Conservation (phyloP, 2,113 vertebrate species). For the Oxygymnocypris stewartii region DNA sequence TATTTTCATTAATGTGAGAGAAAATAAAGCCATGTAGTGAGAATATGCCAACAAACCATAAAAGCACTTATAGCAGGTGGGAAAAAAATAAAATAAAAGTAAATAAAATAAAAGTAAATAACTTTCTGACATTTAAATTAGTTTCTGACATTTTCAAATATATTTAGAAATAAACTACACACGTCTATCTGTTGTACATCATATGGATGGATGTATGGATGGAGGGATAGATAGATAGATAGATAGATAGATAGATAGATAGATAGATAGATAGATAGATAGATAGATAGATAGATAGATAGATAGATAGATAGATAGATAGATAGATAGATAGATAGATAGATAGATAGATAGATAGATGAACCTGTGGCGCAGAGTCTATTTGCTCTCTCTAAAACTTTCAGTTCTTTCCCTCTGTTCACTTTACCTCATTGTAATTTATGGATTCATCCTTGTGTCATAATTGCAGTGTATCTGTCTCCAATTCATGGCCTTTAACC, state of each 20-base stretch:
- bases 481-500: constrained; percentile 32
- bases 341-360: too few species aligned
- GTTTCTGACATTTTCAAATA: not conserved
- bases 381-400: constrained; percentile 3
- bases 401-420: not conserved
- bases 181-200: too few species aligned
- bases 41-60: not conserved
- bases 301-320: too few species aligned
- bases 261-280: too few species aligned
- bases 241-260: too few species aligned
- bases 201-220: too few species aligned
- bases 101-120: not conserved
- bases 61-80: not conserved
- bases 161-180: not conserved
- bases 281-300: too few species aligned
- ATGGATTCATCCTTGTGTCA: constrained; percentile 16
- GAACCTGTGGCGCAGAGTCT: not conserved
- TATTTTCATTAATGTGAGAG: constrained; percentile 11
- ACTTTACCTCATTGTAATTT: constrained; percentile 3
- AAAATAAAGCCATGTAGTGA: not conserved
- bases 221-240: too few species aligned
- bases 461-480: constrained; percentile 51
- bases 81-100: not conserved
- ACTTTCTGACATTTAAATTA: too few species aligned
- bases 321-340: too few species aligned